Conservation (phyloP, 2,113 vertebrate species). For the Holacanthus passer region DNA sequence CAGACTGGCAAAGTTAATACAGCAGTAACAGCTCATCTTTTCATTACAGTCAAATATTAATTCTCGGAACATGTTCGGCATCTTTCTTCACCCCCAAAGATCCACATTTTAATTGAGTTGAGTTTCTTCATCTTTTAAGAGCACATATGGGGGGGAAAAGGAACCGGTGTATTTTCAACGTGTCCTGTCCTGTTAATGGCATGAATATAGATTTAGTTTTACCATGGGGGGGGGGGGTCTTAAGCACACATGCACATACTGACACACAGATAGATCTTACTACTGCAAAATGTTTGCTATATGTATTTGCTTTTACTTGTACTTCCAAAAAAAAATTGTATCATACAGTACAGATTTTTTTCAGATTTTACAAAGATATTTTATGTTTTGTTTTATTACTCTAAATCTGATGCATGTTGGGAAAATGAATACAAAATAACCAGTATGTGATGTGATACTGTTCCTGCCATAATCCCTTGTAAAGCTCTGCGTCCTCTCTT, state of each 20-base stretch:
- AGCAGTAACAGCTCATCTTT: slow-evolving; percentile 44
- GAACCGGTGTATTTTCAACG: slow-evolving; percentile 16
- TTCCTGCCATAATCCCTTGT: no score
- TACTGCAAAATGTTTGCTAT: no score
- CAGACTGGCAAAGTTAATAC: slow-evolving; percentile 29
- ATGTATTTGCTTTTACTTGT: background rate
- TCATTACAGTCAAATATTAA: slow-evolving; percentile 61
- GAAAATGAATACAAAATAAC: no score
- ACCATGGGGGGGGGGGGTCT: background rate
- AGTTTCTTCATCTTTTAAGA: slow-evolving; percentile 52
- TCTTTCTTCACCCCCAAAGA: slow-evolving; percentile 26
- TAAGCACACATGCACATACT: background rate
- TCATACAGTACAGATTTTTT: background rate
- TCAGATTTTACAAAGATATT: background rate
- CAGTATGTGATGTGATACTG: no score
- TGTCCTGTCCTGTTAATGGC: slow-evolving; percentile 16
- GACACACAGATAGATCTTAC: background rate
- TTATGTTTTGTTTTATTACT: background rate
- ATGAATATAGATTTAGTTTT: background rate
- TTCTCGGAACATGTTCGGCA: slow-evolving; percentile 35
- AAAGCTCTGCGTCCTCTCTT: background rate
- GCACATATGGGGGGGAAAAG: slow-evolving; percentile 3
- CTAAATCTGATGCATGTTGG: background rate
- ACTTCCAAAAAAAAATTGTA: background rate
- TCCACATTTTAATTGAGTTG: slow-evolving; percentile 56